Evolutionary conservation across 2,113 vertebrate species (phyloP).

Genomic region (Microcebus ravelobensis): DNA sequence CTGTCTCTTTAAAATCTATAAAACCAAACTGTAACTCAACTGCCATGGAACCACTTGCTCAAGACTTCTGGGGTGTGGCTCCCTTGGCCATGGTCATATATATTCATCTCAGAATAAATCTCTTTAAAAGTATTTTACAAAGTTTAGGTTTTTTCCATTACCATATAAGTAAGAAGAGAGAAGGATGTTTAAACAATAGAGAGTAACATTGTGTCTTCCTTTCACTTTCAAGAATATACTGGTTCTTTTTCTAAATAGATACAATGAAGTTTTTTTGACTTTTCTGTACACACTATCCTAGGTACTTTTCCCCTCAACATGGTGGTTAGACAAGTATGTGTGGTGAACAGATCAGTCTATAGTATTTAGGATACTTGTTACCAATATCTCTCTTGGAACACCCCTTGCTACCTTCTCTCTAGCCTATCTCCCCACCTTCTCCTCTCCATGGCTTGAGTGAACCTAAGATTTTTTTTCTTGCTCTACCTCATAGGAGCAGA

Average conservation of each 20-base stretch:
- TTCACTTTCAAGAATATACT: background rate
- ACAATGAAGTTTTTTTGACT: background rate
- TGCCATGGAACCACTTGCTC: too few relatives aligned
- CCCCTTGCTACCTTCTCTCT: background rate
- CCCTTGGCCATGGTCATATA: too few relatives aligned
- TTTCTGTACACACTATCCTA: fast-evolving
- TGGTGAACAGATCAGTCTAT: background rate
- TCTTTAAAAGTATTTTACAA: too few relatives aligned
- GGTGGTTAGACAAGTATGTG: fast-evolving
- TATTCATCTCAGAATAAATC: too few relatives aligned
- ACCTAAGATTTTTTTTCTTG: background rate
- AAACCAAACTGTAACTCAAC: too few relatives aligned
- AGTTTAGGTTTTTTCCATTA: too few relatives aligned
- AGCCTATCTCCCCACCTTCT: background rate
- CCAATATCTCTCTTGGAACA: background rate
- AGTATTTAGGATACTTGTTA: background rate
- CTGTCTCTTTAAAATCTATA: too few relatives aligned
- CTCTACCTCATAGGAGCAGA: background rate
- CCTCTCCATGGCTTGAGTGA: background rate
- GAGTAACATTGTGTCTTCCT: background rate
- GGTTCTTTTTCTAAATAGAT: background rate
- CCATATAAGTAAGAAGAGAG: background rate
- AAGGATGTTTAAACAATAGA: background rate
- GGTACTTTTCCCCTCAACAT: background rate
- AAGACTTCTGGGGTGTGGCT: too few relatives aligned